Evolutionary conservation across 2,113 vertebrate species (phyloP).

Genomic region (Hymenochirus boettgeri): DNA sequence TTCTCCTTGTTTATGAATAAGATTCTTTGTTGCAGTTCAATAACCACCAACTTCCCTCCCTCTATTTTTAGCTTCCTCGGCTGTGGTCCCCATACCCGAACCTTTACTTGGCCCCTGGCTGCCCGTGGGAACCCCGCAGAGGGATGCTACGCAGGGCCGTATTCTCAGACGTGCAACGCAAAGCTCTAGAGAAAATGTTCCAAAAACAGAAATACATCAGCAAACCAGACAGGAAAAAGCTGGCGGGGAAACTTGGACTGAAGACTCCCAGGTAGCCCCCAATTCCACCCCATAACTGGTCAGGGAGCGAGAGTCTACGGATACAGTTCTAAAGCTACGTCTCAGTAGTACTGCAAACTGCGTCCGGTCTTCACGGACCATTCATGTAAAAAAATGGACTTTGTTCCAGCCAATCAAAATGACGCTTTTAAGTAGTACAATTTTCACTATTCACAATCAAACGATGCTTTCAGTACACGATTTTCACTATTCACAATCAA

Average conservation of each 20-base stretch:
- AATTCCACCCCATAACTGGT: background rate
- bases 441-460: too few species aligned
- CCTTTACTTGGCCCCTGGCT: constrained; percentile 89
- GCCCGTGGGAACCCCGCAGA: constrained; percentile 83
- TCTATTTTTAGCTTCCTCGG: constrained; percentile 69
- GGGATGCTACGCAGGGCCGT: constrained; percentile 93
- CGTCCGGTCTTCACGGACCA: too few species aligned
- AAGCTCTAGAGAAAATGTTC: constrained; percentile 94
- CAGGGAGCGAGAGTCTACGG: background rate
- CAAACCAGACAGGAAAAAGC: constrained; percentile 92
- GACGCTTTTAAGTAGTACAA: too few species aligned
- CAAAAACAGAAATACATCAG: constrained; percentile 99
- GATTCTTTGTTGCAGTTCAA: too few species aligned
- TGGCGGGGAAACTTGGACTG: constrained; percentile 85
- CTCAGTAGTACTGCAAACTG: too few species aligned
- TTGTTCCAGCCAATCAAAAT: too few species aligned
- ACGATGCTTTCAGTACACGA: too few species aligned
- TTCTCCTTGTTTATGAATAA: too few species aligned
- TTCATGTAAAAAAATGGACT: too few species aligned
- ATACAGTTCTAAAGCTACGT: too few species aligned
- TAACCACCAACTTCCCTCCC: too few species aligned
- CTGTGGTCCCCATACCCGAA: constrained; percentile 91
- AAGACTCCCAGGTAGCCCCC: constrained; percentile 86
- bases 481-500: too few species aligned
- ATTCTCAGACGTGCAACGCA: constrained; percentile 94